Evolutionary conservation across 2,113 vertebrate genomes (phyloP).

Genomic region (Holacanthus passer): DNA sequence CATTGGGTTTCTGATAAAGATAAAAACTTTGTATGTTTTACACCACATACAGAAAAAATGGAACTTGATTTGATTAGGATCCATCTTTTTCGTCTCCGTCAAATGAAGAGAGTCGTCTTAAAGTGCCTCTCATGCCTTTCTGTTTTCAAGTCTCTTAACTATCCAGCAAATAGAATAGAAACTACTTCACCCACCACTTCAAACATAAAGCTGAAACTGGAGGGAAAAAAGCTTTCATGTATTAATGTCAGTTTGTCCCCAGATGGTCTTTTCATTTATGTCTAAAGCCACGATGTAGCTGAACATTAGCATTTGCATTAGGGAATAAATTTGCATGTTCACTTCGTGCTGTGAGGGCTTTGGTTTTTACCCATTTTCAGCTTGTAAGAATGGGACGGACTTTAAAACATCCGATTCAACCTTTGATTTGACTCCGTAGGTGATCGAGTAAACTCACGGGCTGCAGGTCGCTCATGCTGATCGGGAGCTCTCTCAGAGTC

Average conservation of each 20-base stretch:
- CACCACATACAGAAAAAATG: conserved; percentile 50
- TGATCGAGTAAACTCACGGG: conserved; percentile 77
- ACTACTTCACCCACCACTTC: conserved; percentile 60
- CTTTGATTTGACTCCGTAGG: conserved; percentile 46
- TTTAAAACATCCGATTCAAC: conserved; percentile 52
- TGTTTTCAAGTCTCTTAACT: conserved; percentile 59
- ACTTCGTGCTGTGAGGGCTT: conserved; percentile 13
- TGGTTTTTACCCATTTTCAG: conserved; percentile 3
- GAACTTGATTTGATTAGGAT: conserved; percentile 72
- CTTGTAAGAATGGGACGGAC: conserved; percentile 30
- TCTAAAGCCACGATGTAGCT: conserved; percentile 41
- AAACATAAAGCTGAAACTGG: conserved; percentile 49
- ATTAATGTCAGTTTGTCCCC: conserved; percentile 62
- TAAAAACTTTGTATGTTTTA: conserved; percentile 49
- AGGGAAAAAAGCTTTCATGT: conserved; percentile 63
- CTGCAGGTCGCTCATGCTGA: conserved; percentile 84
- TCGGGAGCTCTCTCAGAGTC: conserved; percentile 85
- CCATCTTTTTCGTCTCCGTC: conserved; percentile 42
- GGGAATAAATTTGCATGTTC: conserved; percentile 64
- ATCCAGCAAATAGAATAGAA: conserved; percentile 64
- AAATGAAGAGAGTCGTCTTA: conserved; percentile 54
- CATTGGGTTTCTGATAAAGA: conserved; percentile 26
- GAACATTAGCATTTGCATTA: conserved; percentile 72
- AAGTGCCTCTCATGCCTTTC: conserved; percentile 69
- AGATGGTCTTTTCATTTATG: conserved; percentile 72